Conservation (phyloP, 1,140 invertebrate genomes). For the Ctenoplectra terminalis region DNA sequence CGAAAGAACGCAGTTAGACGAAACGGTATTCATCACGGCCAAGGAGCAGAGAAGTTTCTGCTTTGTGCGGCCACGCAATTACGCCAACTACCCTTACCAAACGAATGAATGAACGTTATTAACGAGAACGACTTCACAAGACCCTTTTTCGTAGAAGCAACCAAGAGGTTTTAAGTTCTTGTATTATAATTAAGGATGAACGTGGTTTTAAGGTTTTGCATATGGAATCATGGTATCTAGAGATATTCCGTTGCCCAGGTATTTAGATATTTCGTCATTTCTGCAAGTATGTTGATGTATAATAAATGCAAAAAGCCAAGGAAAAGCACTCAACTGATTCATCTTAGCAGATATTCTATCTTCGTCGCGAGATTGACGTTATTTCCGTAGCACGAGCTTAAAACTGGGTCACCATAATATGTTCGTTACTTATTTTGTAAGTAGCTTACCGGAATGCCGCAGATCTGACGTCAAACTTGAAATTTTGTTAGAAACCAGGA, state of each 20-base stretch:
- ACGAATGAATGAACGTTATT: constrained; percentile 11
- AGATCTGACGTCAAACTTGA: constrained; percentile 34
- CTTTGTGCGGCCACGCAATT: constrained; percentile 8
- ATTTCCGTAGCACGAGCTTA: neutral
- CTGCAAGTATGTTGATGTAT: neutral
- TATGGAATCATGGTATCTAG: neutral
- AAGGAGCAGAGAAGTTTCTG: neutral
- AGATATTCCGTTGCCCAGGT: neutral
- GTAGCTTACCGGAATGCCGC: constrained; percentile 35
- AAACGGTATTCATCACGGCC: constrained; percentile 7
- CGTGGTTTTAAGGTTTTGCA: neutral
- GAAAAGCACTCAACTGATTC: neutral
- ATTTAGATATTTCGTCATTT: neutral
- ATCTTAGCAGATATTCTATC: constrained; percentile 4
- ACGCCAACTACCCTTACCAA: neutral
- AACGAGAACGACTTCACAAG: constrained; percentile 10
- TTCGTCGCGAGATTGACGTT: constrained; percentile 21
- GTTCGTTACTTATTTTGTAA: constrained; percentile 51
- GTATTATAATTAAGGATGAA: neutral
- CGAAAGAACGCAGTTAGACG: neutral
- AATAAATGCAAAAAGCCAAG: neutral
- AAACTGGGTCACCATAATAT: constrained; percentile 45
- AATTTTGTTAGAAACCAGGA: constrained; percentile 34
- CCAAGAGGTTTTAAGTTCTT: neutral
- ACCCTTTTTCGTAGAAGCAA: neutral